A percentile compares a stretch with the other conserved stretches of the same genome.
Conservation (phyloP, 2,888 invertebrate species). For the Mesochorus sp. region DNA sequence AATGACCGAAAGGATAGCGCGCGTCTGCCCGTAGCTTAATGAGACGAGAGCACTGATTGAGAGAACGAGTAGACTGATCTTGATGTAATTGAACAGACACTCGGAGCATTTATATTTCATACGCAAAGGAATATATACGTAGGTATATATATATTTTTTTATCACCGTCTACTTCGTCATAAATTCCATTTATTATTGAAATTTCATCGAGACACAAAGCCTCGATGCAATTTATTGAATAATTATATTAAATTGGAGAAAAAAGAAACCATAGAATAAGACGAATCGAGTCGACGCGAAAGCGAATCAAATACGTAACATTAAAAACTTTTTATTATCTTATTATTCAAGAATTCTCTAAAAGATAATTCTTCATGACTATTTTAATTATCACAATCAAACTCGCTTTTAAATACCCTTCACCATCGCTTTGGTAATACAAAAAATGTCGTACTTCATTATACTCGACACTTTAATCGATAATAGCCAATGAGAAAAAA, state of each 20-base stretch:
- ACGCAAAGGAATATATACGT: background rate
- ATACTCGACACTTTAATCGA: no score
- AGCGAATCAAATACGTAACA: no score
- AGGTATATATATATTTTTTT: background rate
- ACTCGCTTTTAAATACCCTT: no score
- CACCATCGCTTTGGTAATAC: no score
- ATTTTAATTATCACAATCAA: no score
- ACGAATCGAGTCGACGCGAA: no score
- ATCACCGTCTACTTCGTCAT: background rate
- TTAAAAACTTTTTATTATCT: background rate
- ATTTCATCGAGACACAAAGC: conserved; percentile 9
- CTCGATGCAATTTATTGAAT: background rate
- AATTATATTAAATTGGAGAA: background rate
- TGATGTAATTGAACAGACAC: conserved; percentile 6
- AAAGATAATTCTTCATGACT: no score
- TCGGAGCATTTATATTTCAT: background rate
- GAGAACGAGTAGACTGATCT: conserved; percentile 31
- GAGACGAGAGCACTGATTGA: conserved; percentile 53
- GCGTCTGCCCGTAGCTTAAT: conserved; percentile 45
- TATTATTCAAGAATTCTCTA: no score
- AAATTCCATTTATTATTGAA: conserved; percentile 25
- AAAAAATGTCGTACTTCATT: no score
- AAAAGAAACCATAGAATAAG: no score
- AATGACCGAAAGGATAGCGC: conserved; percentile 28
- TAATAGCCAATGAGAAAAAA: no score